Percentiles rank a stretch among this genome's conserved stretches.
These are phyloP conservation scores for Eupithecia exiguata DNA, from an alignment of 2,888 invertebrate species.

Conservation along the genomic window DNA sequence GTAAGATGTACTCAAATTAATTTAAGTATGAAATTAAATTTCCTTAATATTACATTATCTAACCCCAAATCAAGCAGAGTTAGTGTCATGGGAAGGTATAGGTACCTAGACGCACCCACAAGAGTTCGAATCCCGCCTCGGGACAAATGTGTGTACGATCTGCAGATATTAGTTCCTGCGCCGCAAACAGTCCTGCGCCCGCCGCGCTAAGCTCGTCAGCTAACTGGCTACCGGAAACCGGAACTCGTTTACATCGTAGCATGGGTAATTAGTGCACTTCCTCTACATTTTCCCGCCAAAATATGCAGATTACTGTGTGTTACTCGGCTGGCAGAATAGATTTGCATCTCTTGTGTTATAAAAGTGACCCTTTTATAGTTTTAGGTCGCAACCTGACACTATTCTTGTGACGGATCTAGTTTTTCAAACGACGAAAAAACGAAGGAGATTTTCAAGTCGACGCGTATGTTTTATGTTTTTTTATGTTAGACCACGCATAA, in stretches of 20 bases:
- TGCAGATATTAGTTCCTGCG: not conserved
- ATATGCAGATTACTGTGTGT: conserved; percentile 5
- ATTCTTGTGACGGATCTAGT: not conserved
- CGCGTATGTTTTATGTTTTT: no score
- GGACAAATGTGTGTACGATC: no score
- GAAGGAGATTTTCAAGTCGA: no score
- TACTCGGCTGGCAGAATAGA: not conserved
- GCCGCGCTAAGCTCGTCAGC: not conserved
- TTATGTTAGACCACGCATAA: no score
- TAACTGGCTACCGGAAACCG: not conserved
- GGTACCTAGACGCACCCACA: no score
- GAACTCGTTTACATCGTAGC: conserved; percentile 9
- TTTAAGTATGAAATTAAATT: no score
- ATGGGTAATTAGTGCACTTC: conserved; percentile 10
- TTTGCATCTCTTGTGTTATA: not conserved
- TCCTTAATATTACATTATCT: no score
- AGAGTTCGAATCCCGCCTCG: no score
- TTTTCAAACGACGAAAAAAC: no score
- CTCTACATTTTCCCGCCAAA: conserved; percentile 11
- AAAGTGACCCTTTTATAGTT: not conserved
- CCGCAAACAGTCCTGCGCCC: not conserved
- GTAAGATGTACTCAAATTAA: no score
- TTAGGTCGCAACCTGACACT: not conserved
- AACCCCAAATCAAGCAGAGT: no score
- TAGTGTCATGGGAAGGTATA: no score